These are phyloP conservation scores for Synanthedon vespiformis DNA, from an alignment of 2,888 invertebrate genomes.

Conservation along the genomic window DNA sequence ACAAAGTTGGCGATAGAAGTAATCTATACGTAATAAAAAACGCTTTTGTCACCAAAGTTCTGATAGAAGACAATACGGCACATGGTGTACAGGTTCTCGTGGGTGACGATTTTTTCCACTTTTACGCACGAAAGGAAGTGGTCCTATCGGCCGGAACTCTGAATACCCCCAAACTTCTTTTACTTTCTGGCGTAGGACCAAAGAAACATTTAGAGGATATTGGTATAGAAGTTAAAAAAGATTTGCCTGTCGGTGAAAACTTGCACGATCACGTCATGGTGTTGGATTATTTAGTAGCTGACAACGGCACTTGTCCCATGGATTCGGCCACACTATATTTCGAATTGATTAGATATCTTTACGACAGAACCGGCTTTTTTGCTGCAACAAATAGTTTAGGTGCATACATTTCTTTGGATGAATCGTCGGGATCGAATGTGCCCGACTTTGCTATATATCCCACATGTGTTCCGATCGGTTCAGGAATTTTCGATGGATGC, in stretches of 20 bases:
- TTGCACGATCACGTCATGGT: constrained; percentile 50
- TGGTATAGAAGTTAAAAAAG: constrained; percentile 25
- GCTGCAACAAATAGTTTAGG: constrained; percentile 35
- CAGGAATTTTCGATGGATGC: constrained; percentile 25
- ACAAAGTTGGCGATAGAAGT: constrained; percentile 14
- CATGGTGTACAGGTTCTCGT: constrained; percentile 26
- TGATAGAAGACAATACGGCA: constrained; percentile 28
- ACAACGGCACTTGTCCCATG: constrained; percentile 33
- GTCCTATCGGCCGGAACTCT: constrained; percentile 47
- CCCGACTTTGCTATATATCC: constrained; percentile 52
- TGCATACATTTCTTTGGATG: constrained; percentile 27
- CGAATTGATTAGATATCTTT: constrained; percentile 37
- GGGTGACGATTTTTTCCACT: constrained; percentile 17
- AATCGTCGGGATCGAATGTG: constrained; percentile 14
- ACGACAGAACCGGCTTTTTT: constrained; percentile 30
- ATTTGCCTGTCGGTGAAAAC: constrained; percentile 47
- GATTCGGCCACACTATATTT: constrained; percentile 17
- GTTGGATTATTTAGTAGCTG: constrained; percentile 29
- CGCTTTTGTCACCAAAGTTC: constrained; percentile 31
- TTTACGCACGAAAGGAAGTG: constrained; percentile 36
- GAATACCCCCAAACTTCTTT: constrained; percentile 43
- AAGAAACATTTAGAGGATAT: constrained; percentile 25
- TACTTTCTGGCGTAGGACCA: constrained; percentile 49
- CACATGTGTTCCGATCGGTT: constrained; percentile 23
- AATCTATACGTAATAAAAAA: constrained; percentile 37